Evolutionary conservation across 2,888 invertebrate genomes (phyloP).

Genomic region (Cantharis flavilabris): DNA sequence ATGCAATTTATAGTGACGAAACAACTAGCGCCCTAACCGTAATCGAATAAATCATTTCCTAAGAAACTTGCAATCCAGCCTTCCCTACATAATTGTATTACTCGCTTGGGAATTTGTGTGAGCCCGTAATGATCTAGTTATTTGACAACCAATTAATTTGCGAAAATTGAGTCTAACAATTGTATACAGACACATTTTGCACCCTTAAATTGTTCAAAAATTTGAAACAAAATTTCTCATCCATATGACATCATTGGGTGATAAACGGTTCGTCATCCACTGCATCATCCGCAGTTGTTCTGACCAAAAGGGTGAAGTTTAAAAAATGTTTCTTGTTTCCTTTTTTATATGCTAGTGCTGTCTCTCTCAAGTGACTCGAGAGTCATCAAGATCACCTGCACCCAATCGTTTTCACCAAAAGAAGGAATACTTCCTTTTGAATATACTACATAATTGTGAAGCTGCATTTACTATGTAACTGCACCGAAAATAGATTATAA

Average conservation of each 20-base stretch:
- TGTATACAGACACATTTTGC: neutral
- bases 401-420: too few species aligned
- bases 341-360: too few species aligned
- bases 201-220: neutral
- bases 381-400: too few species aligned
- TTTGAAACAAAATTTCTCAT: neutral
- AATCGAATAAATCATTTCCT: neutral
- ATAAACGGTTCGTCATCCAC: neutral
- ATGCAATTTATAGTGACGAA: neutral
- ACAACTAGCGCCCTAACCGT: neutral
- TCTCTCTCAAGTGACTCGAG: too few species aligned
- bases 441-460: too few species aligned
- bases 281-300: too few species aligned
- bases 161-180: neutral
- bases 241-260: neutral
- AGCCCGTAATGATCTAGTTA: neutral
- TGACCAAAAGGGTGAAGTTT: too few species aligned
- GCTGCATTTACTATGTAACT: too few species aligned
- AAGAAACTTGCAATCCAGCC: neutral
- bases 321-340: too few species aligned
- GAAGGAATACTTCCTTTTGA: too few species aligned
- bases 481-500: too few species aligned
- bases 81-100: neutral
- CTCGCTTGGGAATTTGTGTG: neutral
- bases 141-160: neutral